Percentiles rank a stretch among this genome's conserved stretches.
Conservation (phyloP, 2,888 invertebrate species). For the Drosophila incognita region DNA sequence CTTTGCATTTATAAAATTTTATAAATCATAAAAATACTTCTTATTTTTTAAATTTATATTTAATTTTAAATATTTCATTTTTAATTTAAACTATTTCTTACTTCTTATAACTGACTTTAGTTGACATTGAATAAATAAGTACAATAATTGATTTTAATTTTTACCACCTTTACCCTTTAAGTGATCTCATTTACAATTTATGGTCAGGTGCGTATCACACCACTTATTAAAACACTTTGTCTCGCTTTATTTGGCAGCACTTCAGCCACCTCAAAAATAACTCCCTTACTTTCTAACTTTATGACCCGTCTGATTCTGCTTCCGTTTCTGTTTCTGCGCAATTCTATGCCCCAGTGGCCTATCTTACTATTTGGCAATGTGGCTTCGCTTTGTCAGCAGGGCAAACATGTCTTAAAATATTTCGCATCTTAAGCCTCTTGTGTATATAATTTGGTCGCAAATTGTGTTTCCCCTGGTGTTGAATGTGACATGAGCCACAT, state of each 20-base stretch:
- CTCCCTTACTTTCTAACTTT: slow-evolving; percentile 57
- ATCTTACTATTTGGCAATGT: slow-evolving; percentile 57
- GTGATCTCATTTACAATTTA: background rate
- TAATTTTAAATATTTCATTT: background rate
- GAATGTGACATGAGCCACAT: slow-evolving; percentile 3
- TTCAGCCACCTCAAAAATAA: slow-evolving; percentile 51
- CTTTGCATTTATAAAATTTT: background rate
- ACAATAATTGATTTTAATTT: background rate
- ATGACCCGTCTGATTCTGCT: slow-evolving; percentile 29
- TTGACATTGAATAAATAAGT: background rate
- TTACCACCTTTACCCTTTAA: slow-evolving; percentile 3
- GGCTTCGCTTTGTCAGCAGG: slow-evolving; percentile 26
- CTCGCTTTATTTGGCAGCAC: slow-evolving; percentile 55
- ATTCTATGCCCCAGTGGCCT: slow-evolving; percentile 46
- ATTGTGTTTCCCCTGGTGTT: slow-evolving; percentile 44
- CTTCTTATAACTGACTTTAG: background rate
- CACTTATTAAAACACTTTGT: slow-evolving; percentile 61
- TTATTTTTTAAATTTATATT: background rate
- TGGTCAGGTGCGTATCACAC: background rate
- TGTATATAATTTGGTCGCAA: slow-evolving; percentile 54
- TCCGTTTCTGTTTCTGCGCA: background rate
- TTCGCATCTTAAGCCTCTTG: slow-evolving; percentile 29
- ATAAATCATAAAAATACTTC: background rate
- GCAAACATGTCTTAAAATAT: slow-evolving; percentile 51
- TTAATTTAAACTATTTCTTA: background rate